Base-by-base conservation (phyloP, 2,113 vertebrate genomes). In the Salvelinus namaycush region DNA sequence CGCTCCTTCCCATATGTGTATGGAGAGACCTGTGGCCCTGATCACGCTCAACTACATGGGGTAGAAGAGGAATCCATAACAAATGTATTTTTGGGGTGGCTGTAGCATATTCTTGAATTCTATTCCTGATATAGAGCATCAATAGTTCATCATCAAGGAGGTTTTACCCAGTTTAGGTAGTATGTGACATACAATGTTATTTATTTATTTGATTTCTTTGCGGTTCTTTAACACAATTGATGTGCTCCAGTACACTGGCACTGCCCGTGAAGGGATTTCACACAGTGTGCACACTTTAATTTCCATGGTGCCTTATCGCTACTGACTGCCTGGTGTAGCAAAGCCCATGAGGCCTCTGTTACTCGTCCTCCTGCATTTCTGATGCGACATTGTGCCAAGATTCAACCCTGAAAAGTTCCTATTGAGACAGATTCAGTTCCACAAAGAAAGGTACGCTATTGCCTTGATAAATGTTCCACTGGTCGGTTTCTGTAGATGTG, bases 191-290 rank as follows among this genome's bases (percentile, higher is more conserved):
- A 34, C 29, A 27, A 24, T 73, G 29, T 64, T 64, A 11, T 68
- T 75, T 62, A 34, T 60, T 74, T 76, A 74, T 59, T 76, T 60
- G 29, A 49, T 73, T 80, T 76, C 59, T 65, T 64, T 48, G 39
- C 76, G 39, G 62, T 80, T 87, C 78, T 82, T 84, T 72, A 81
- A 73, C 79, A 73, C 69, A 76, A 76, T 78, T 62, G 70, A 68
- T 67, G 77, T 73, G 74, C 68, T 79, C 72, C 65, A 84, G 82
- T 77, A 74, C 81, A 79, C 77, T 66, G 76, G 72, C 74, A 75
- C 68, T n/a, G 72, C 39, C 82, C 80, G 79, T 74, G 78, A 84
- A 84, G 69, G 82, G 85, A 87, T 87, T 84, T 86, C 74, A 82
- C 78, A 76, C 79, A 73, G 81, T 77, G 76, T 76, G 80, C 78